Conservation (phyloP, 2,113 vertebrate genomes). For the Trachemys scripta region DNA sequence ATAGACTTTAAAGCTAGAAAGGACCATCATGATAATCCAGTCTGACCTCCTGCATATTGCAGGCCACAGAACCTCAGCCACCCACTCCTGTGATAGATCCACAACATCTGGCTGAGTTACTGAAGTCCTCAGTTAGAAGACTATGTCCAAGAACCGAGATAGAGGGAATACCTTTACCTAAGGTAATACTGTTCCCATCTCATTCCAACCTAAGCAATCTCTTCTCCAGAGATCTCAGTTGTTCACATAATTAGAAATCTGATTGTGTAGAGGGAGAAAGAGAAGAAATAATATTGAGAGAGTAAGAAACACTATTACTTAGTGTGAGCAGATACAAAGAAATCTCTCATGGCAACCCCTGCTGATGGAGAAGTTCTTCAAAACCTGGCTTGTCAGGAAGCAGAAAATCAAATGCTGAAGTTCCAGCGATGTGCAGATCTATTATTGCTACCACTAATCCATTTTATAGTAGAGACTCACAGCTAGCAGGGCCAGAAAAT, state of each 20-base stretch:
- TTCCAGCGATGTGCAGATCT: not conserved
- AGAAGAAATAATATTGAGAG: slow-evolving; percentile 52
- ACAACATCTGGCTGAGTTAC: no score
- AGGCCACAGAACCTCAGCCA: no score
- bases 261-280: not conserved
- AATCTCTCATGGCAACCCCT: not conserved
- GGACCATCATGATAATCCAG: no score
- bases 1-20: no score
- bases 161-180: not conserved
- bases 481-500: not conserved
- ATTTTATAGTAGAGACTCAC: not conserved
- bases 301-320: slow-evolving; percentile 6
- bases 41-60: no score
- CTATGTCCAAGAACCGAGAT: not conserved
- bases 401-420: not conserved
- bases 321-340: not conserved
- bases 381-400: slow-evolving; percentile 2
- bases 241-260: slow-evolving; percentile 44
- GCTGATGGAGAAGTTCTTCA: slow-evolving; percentile 13
- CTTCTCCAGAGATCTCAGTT: slow-evolving; percentile 44
- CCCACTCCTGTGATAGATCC: no score
- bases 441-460: not conserved
- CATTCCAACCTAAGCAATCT: slow-evolving; percentile 51
- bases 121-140: not conserved
- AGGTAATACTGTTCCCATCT: slow-evolving; percentile 42